Base-by-base conservation (phyloP, 2,113 vertebrate genomes). In the Gymnocephalus cernua region DNA sequence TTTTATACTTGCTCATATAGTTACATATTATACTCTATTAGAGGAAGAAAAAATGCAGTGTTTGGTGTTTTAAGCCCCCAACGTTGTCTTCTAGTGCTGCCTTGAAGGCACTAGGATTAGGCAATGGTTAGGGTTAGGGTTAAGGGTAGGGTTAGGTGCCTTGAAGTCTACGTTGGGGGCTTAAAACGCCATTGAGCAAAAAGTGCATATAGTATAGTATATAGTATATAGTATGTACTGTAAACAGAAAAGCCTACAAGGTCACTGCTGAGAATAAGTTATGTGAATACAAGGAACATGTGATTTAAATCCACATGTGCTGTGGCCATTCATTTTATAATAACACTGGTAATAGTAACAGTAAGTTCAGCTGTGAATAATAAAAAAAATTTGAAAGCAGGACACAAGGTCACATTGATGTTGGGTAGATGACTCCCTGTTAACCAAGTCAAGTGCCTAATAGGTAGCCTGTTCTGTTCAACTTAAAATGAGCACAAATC, bases 401-500 rank as follows among this genome's bases (percentile, higher is more conserved):
- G 63, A 3, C 19, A 77, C 50, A 80, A 64, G 48, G 59, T 70
- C 76, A 82, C 45, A 66, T 2, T 50, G 41, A 41, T n/a, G 23
- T 18, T 21, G 18, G 54, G 51, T 45, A 38, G 8, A 65, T 51
- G 47, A 76, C 47, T 54, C 12, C 19, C 19, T 35, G 32, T 69
- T n/a, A 35, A 66, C 9, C 12, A 47, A 70, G 23, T 86, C 53
- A 80, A 83, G 27, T 32, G n/a, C 23, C 58, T 35, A 25, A 62
- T 6, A 59, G 4, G 51, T 44, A 47, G 54, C n/a, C 51, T 69
- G 44, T 58, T 71, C 44, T 45, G 27, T 74, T 79, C 27, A 57
- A 65, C 63, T 74, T 61, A 25, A 85, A 71, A 29, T 72, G 48
- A 82, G 72, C 66, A 82, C 23, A 58, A 80, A 82, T 80, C 77